phyloP scores from a whole-genome alignment of 2,888 invertebrate species.

The Cryptus armator region DNA sequence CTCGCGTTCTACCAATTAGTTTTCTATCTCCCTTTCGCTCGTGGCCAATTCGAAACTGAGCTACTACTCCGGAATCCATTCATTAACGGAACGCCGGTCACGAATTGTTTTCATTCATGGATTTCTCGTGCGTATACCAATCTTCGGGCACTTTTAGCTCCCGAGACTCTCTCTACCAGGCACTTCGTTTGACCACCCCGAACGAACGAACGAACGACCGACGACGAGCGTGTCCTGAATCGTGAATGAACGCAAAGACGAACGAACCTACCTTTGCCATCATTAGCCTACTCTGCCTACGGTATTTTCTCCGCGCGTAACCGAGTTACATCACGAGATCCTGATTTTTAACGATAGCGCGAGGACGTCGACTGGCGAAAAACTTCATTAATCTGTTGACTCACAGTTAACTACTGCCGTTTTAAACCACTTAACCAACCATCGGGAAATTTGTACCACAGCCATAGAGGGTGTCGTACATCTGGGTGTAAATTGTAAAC shows the following conservation, averaged over 20 bases:
- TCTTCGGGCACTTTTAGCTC: constrained; percentile 56
- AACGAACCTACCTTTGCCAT: constrained; percentile 42
- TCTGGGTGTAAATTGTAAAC: too few relatives aligned
- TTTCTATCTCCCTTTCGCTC: constrained; percentile 66
- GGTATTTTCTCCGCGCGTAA: constrained; percentile 30
- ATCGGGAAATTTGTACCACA: background rate
- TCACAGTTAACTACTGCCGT: background rate
- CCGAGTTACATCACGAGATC: constrained; percentile 52
- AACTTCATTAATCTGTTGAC: background rate
- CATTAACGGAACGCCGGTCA: constrained; percentile 80
- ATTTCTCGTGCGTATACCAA: constrained; percentile 75
- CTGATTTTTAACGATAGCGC: constrained; percentile 47
- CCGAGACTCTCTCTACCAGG: constrained; percentile 51
- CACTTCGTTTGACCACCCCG: constrained; percentile 29
- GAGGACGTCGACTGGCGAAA: constrained; percentile 4
- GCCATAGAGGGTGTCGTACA: background rate
- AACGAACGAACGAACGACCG: constrained; percentile 42
- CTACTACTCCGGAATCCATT: constrained; percentile 79
- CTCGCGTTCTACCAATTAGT: constrained; percentile 72
- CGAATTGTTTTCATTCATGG: constrained; percentile 84
- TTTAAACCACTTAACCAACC: background rate
- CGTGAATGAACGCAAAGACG: constrained; percentile 71
- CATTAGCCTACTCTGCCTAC: constrained; percentile 60
- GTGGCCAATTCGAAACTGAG: constrained; percentile 77
- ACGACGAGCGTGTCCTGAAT: constrained; percentile 71